Conservation (phyloP, 2,113 vertebrate species). For the Coturnix japonica region DNA sequence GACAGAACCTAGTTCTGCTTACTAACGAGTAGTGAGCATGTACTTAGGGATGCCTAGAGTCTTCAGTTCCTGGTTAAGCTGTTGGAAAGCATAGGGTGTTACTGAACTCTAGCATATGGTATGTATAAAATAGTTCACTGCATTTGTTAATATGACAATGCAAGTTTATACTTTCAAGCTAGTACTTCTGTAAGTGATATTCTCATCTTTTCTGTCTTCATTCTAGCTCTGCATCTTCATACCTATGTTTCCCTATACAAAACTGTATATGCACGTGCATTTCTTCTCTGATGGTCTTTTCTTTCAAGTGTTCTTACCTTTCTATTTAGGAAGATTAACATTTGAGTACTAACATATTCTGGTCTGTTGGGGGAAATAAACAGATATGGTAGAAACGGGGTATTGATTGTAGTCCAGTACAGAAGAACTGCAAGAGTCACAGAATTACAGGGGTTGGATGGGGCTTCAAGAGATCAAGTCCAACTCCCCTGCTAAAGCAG, state of each 20-base stretch:
- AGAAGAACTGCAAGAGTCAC: background rate
- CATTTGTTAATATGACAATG: background rate
- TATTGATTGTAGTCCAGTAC: background rate
- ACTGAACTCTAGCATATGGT: background rate
- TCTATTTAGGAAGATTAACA: background rate
- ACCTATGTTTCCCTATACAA: background rate
- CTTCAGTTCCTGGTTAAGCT: background rate
- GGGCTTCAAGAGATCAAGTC: too few species aligned
- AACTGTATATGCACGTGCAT: background rate
- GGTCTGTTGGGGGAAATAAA: fast-evolving
- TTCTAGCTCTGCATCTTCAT: background rate
- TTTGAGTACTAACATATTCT: background rate
- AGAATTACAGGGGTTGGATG: too few species aligned
- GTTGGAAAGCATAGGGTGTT: background rate
- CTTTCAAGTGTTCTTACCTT: background rate
- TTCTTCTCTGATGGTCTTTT: background rate
- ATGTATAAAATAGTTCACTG: background rate
- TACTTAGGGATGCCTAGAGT: background rate
- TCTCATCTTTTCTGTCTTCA: background rate
- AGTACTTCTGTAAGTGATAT: background rate
- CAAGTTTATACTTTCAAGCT: background rate
- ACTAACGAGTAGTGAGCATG: background rate
- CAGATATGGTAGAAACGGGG: background rate
- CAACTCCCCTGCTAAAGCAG: too few species aligned
- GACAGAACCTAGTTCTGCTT: background rate